A percentile compares a stretch with the other conserved stretches of the same genome.
These are phyloP conservation scores for Micromesistius poutassou DNA, from an alignment of 2,797 vertebrate genomes.

Conservation along the genomic window DNA sequence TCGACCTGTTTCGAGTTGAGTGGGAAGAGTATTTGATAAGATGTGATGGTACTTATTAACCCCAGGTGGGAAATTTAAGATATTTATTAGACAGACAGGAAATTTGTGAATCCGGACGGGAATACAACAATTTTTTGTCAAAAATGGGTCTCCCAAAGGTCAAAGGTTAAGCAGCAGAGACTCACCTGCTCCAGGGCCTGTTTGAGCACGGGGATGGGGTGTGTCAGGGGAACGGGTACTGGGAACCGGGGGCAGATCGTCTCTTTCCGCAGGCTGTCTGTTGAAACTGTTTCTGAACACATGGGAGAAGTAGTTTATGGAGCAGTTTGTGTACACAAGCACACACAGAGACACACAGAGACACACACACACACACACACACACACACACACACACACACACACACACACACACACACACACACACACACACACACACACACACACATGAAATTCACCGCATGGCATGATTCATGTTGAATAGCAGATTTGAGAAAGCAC, in stretches of 20 bases:
- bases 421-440: no score
- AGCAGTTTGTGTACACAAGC: background rate
- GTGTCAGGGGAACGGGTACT: conserved; percentile 79
- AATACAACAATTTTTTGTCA: background rate
- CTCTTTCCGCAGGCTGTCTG: conserved; percentile 31
- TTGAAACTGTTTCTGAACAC: conserved; percentile 35
- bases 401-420: no score
- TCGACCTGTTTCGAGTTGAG: conserved; percentile 71
- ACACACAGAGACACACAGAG: no score
- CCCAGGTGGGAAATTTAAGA: background rate
- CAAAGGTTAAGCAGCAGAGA: background rate
- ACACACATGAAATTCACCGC: no score
- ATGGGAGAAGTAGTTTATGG: background rate
- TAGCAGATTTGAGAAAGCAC: no score
- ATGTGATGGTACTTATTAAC: background rate
- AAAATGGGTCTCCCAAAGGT: background rate
- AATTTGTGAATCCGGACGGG: background rate
- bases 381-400: no score
- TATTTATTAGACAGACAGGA: background rate
- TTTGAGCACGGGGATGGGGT: conserved; percentile 82
- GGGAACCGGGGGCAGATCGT: conserved; percentile 87
- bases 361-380: no score
- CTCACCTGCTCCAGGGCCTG: conserved; percentile 81
- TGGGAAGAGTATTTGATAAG: background rate
- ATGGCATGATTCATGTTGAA: no score